Base-by-base conservation (phyloP, 2,888 invertebrate species). In the Lysandra bellargus region DNA sequence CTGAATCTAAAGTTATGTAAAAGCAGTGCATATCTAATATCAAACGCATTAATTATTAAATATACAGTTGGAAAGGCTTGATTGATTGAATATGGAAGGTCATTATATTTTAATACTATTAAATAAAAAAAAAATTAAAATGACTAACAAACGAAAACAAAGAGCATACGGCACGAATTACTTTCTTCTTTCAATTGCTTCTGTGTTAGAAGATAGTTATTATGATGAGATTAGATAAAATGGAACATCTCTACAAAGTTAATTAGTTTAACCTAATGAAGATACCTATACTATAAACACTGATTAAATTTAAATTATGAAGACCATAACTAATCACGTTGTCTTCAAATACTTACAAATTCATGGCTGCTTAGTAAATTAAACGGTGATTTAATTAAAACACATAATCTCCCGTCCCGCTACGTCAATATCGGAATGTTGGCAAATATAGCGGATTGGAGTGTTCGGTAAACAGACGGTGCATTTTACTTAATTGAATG, bases 401-500 rank as follows among this genome's bases (percentile, higher is more conserved):
- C 60, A 73, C 73, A 73, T 60, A 44, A 74, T 74, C 74, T 40
- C 40, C 30, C 72, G 30, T 79, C 53, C 78, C 76, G 78, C 79
- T 76, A 78, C n/a, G 75, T 76, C 79, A 79, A 74, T 74, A 79
- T 79, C 57, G 79, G 60, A 79, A 78, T 87, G 86, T 87, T 79
- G 82, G 85, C 89, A 89, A 91, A 91, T 87, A 90, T 84, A 78
- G 84, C 75, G 49, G 85, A 81, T 83, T 81, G 83, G 87, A 91
- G 91, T 90, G 91, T 89, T 88, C 82, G 72, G 87, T 88, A 91
- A 91, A 91, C 90, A 90, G 80, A 82, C 84, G 85, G 87, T 90
- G 90, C 90, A 90, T 89, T 91, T 91, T 88, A 90, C 90, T 89
- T 91, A 90, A 91, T 91, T 90, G 91, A 90, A 91, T 90, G 88